These are phyloP conservation scores for Himalopsyche tibetana DNA, from an alignment of 2,888 invertebrate genomes.

Conservation along the genomic window DNA sequence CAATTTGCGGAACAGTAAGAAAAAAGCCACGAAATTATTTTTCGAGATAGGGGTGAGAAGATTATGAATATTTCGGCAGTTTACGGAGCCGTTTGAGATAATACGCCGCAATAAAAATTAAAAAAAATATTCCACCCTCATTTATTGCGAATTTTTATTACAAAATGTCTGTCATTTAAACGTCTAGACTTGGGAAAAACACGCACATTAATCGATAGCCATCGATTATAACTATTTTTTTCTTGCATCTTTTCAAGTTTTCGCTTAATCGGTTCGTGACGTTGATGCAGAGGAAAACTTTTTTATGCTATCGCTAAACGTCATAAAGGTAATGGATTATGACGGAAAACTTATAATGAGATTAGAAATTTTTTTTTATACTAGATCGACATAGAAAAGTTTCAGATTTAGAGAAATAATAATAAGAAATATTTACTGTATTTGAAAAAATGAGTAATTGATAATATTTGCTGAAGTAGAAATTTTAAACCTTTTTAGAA, in stretches of 20 bases:
- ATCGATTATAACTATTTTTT: background rate
- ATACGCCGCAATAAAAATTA: background rate
- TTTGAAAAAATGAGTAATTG: no score
- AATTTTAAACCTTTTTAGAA: no score
- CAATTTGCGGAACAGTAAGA: no score
- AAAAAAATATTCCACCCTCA: background rate
- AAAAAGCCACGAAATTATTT: no score
- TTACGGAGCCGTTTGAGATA: background rate
- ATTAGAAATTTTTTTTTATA: no score
- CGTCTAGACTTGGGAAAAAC: conserved; percentile 6
- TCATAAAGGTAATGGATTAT: background rate
- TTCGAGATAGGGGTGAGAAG: background rate
- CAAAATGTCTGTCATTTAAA: conserved; percentile 8
- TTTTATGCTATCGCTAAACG: background rate
- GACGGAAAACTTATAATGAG: background rate
- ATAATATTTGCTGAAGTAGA: no score
- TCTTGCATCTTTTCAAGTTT: background rate
- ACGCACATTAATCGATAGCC: background rate
- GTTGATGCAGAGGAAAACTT: background rate
- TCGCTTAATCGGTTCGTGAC: background rate
- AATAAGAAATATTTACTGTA: no score
- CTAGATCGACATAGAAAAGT: no score
- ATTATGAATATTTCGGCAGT: conserved; percentile 15
- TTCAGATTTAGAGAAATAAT: no score
- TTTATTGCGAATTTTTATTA: background rate